A percentile compares a stretch with the other conserved stretches of the same genome.
Evolutionary conservation across 2,888 invertebrate genomes (phyloP).

Genomic region (Tenthredo notha): DNA sequence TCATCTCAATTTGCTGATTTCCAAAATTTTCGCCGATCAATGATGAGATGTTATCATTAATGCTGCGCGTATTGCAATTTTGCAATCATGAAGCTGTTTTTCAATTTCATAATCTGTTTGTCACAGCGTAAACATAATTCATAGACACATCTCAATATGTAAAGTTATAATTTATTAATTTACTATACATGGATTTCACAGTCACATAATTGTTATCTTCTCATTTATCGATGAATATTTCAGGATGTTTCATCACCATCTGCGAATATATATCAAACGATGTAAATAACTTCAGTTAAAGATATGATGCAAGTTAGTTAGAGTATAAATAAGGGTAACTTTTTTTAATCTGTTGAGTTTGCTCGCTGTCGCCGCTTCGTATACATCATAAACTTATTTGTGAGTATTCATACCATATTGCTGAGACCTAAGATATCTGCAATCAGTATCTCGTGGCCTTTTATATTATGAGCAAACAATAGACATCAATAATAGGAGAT

Average conservation of each 20-base stretch:
- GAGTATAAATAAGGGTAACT: slow-evolving; percentile 47
- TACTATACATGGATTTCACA: not conserved
- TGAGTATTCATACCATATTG: slow-evolving; percentile 20
- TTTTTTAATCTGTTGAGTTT: slow-evolving; percentile 17
- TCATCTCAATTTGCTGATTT: not conserved
- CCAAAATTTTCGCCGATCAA: not conserved
- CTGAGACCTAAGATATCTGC: not conserved
- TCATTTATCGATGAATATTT: slow-evolving; percentile 6
- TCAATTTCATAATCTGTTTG: not conserved
- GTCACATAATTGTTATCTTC: not conserved
- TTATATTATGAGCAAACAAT: not conserved
- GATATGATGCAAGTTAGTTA: slow-evolving; percentile 19
- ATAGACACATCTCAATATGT: not conserved
- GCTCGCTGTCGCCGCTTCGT: not conserved
- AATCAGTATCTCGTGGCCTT: not conserved
- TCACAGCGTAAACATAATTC: slow-evolving; percentile 5
- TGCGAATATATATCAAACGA: not conserved
- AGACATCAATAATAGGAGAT: not conserved
- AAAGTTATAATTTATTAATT: not conserved
- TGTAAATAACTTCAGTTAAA: slow-evolving; percentile 27
- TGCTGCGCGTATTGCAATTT: not conserved
- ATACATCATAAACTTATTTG: slow-evolving; percentile 17
- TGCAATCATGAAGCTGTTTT: not conserved
- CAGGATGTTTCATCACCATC: slow-evolving; percentile 16
- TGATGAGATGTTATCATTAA: not conserved